Evolutionary conservation across 1,140 invertebrate genomes (phyloP), one percentile per base, ranked within the genome.

Genomic region (Caenorhabditis tropicalis): DNA sequence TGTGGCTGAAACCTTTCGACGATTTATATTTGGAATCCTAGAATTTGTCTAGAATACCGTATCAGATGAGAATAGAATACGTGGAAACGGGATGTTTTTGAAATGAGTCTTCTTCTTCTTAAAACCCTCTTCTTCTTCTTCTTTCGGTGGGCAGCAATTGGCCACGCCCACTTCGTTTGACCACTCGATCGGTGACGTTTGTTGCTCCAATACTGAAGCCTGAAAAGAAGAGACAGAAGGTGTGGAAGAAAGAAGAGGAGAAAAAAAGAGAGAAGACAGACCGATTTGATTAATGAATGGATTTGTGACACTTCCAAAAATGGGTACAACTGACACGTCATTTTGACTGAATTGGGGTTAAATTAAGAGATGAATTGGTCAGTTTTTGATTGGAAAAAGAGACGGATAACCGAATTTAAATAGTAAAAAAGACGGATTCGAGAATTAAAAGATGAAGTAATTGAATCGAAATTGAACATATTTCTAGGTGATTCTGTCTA

Each of bases 141-240:
- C 15, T 33, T 65, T 74, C 19, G 33, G 65, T 74, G 65, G 65
- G 36, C 65, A 43, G 65, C 65, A 74, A n/a, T 74, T 43, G 29
- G 65, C 65, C 65, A 74, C 65, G 65, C 65, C 65, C 65, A 74
- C 65, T 74, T 74, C 36, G 36, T 74, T 74, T 74, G 65, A 74
- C 65, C 65, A 74, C 36, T 74, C 65, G 36, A 74, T 74, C 65
- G 33, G 36, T 74, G 65, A 74, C 65, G 65, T 74, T 74, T 74
- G 65, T 74, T 74, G 65, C 65, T 74, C 65, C 65, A 74, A 74
- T 74, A 74, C 36, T 74, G 65, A 74, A 74, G 65, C 65, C 65
- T 74, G 36, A 31, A 74, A 43, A 15, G 36, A 2, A 21, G 24
- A 0, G 10, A 10, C 21, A 56, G 21, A 27, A 27, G 24, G 12